Base-by-base conservation (phyloP, 2,888 invertebrate genomes). In the Eristalis intricaria region DNA sequence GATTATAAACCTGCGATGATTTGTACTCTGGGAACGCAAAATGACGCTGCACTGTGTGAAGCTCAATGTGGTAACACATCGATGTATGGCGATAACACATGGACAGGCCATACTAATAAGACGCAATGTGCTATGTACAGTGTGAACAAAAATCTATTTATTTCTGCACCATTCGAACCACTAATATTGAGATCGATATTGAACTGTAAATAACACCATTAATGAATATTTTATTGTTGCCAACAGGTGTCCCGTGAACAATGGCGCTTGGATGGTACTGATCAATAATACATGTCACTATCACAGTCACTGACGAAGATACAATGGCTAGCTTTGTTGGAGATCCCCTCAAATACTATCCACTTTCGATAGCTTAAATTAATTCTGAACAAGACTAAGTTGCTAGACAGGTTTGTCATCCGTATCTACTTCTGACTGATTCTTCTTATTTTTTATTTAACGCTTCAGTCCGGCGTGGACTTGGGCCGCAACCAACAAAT, bases 81-180 rank as follows among this genome's bases (percentile, higher is more conserved):
- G 26, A 43, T n/a, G n/a, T n/a, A n/a, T n/a, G n/a, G n/a, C n/a
- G n/a, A n/a, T n/a, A n/a, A n/a, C n/a, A n/a, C n/a, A n/a, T n/a
- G n/a, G n/a, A n/a, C n/a, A n/a, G n/a, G n/a, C n/a, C n/a, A n/a
- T n/a, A n/a, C n/a, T n/a, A 68, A 43, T n/a, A 83, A 79, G 1
- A 87, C 32, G 43, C 86, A 87, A 68, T 87, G 83, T 0, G 86
- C 86, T 5, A n/a, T n/a, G n/a, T n/a, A 83, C 86, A 1, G 86
- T 87, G n/a, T 83, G 75, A 15, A 83, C 86, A 19, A 87, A 87
- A 22, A 26, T 74, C 4, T 50, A 68, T 8, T 61, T 38, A 61
- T 79, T 79, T 19, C 50, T 43, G 87, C 83, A 35, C 79, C 75
- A 83, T 87, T 13, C 4, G 22, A 38, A 64, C n/a, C 0, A n/a